These are phyloP conservation scores for Ischnura elegans DNA, from an alignment of 2,888 invertebrate species.

Conservation along the genomic window DNA sequence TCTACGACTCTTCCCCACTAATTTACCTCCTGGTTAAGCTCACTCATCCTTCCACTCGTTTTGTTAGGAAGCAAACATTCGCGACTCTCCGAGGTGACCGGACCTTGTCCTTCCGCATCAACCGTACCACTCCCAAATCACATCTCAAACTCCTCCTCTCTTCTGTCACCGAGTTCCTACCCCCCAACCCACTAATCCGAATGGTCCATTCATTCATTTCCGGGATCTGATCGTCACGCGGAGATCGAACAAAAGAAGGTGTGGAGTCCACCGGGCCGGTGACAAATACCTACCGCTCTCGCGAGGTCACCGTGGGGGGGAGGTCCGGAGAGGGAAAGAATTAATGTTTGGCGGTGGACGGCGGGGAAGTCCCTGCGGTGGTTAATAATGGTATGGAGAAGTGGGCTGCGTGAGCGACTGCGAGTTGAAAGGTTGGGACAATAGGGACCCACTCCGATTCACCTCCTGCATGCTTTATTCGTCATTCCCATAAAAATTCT, in stretches of 20 bases:
- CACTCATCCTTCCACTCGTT: neutral
- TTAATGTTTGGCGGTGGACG: neutral
- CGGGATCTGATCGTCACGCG: slow-evolving; percentile 27
- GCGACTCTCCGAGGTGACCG: neutral
- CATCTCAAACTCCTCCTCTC: neutral
- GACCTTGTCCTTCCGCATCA: neutral
- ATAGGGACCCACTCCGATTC: too few species aligned
- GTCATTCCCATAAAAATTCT: too few species aligned
- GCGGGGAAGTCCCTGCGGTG: too few species aligned
- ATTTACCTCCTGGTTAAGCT: neutral
- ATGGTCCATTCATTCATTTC: neutral
- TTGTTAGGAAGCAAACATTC: neutral
- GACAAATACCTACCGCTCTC: neutral
- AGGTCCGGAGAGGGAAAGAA: neutral
- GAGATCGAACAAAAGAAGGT: neutral
- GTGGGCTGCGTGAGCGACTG: too few species aligned
- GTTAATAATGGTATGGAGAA: too few species aligned
- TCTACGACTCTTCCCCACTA: neutral
- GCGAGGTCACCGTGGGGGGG: neutral
- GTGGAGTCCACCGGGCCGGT: neutral
- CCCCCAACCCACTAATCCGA: neutral
- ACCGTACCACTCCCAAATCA: too few species aligned
- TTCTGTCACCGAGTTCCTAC: neutral
- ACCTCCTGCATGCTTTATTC: too few species aligned
- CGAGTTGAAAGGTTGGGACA: too few species aligned